Percentiles rank a stretch among this genome's conserved stretches.
Conservation (phyloP, 2,888 invertebrate species). For the Eucriotettix oculatus region DNA sequence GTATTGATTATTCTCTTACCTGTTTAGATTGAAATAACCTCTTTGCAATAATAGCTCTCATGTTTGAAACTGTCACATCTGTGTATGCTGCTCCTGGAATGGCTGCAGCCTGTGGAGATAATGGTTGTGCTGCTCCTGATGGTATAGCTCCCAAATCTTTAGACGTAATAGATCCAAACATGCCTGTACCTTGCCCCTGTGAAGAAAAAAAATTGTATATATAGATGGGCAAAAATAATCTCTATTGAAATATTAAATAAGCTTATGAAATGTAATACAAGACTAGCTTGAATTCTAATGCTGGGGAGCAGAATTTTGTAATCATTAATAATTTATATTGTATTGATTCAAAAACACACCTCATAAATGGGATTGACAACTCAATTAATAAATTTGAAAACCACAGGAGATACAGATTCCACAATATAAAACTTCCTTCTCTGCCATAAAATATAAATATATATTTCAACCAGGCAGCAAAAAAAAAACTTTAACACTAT, state of each 20-base stretch:
- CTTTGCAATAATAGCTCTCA: slow-evolving; percentile 79
- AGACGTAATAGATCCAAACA: slow-evolving; percentile 69
- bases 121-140: slow-evolving; percentile 18
- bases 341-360: no score
- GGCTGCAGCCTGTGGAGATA: slow-evolving; percentile 18
- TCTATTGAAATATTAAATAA: no score
- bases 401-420: no score
- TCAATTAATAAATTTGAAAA: no score
- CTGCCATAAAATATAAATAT: no score
- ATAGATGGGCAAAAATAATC: not conserved
- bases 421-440: no score
- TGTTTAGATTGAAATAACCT: slow-evolving; percentile 70
- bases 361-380: no score
- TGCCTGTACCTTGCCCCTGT: slow-evolving; percentile 56
- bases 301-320: no score
- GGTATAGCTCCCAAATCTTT: slow-evolving; percentile 47
- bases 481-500: no score
- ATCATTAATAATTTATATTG: no score
- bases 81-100: slow-evolving; percentile 36
- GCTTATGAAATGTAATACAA: not conserved
- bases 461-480: no score
- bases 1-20: slow-evolving; percentile 16
- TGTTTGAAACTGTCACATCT: slow-evolving; percentile 70
- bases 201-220: not conserved
- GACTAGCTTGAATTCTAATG: no score